Conservation (phyloP, 2,888 invertebrate genomes). For the Mylabris sibirica region DNA sequence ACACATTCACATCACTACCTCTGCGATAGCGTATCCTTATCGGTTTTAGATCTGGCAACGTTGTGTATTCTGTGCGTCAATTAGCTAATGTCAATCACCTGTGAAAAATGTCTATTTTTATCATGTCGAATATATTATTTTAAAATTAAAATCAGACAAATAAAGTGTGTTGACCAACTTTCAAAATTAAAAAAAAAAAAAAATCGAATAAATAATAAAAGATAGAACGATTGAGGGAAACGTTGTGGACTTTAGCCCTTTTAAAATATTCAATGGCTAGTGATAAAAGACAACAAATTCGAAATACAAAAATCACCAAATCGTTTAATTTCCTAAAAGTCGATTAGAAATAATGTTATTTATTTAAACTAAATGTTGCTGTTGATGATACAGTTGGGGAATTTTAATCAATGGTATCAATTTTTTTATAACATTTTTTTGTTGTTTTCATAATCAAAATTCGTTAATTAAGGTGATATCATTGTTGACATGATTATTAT, state of each 20-base stretch:
- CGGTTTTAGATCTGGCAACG: neutral
- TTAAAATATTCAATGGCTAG: constrained; percentile 1
- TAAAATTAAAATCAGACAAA: too few relatives aligned
- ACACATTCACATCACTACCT: too few relatives aligned
- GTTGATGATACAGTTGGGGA: neutral
- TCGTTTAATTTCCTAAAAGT: constrained; percentile 10
- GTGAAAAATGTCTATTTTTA: constrained; percentile 4
- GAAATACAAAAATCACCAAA: constrained; percentile 1
- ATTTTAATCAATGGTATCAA: neutral
- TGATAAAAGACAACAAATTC: neutral
- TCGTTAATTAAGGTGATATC: neutral
- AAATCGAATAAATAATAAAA: neutral
- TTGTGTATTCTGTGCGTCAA: neutral
- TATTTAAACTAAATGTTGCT: constrained; percentile 10
- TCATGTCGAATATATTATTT: neutral
- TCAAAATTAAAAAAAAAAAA: neutral
- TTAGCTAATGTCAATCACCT: neutral
- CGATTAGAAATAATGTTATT: constrained; percentile 5
- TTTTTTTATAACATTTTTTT: neutral
- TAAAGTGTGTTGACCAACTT: neutral
- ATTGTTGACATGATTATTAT: neutral
- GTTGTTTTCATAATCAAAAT: neutral
- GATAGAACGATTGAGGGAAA: neutral
- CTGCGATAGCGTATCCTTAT: too few relatives aligned
- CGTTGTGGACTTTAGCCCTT: neutral